Evolutionary conservation across 2,113 vertebrate species (phyloP).

Genomic region (Tragulus kanchil): DNA sequence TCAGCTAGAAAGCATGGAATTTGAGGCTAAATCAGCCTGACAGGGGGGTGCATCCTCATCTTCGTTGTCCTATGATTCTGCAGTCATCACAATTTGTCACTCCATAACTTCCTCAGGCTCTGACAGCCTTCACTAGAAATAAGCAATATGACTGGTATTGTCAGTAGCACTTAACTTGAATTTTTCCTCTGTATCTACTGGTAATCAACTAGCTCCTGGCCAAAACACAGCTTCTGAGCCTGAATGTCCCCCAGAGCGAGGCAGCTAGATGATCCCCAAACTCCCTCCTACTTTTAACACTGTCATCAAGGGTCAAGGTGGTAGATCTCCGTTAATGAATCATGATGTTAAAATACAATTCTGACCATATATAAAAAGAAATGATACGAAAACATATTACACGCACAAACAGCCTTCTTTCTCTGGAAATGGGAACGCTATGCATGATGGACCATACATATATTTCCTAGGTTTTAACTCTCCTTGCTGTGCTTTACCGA

Average conservation of each 20-base stretch:
- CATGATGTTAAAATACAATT: constrained; percentile 33
- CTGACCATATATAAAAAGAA: constrained; percentile 7
- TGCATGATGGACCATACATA: not conserved
- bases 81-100: not conserved
- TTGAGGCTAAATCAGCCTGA: not conserved
- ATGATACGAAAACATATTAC: constrained; percentile 53
- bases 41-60: not conserved
- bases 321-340: not conserved
- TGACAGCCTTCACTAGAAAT: constrained; percentile 30
- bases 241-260: not conserved
- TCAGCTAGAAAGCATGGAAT: not conserved
- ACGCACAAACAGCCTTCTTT: constrained; percentile 44
- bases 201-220: not conserved
- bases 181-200: not conserved
- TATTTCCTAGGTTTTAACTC: constrained; percentile 75
- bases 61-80: not conserved
- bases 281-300: not conserved
- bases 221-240: not conserved
- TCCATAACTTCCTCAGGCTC: not conserved
- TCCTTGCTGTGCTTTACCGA: constrained; percentile 77
- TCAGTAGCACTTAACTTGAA: not conserved
- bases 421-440: not conserved
- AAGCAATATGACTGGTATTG: not conserved
- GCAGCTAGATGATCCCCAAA: not conserved
- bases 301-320: not conserved